Evolutionary conservation across 1,140 invertebrate genomes (phyloP), one percentile per base, ranked within the genome.

Genomic region (Drosophila equinoxialis): DNA sequence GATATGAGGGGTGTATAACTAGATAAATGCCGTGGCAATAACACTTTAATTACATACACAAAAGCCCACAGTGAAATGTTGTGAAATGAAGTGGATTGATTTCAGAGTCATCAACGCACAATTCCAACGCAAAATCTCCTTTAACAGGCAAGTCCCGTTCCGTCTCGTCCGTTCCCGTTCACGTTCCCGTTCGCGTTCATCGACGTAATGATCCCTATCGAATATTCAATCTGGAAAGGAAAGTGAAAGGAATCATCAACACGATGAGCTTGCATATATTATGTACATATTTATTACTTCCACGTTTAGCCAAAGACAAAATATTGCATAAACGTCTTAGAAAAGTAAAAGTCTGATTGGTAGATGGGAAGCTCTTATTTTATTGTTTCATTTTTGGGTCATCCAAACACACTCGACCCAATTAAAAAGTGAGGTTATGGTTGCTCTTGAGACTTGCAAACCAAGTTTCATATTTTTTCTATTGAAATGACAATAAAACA

Each of bases 201-300:
- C 10, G 35, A 20, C 10, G 8, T 68, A 74, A 72, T 86, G 70
- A 86, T 86, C 74, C 75, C 67, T 77, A 77, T 77, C 79, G 70
- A 51, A 51, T 64, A 78, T 65, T 73, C 73, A 39, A 62, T 64
- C 33, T 41, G 41, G 23, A 61, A 26, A 54, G 64, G 74, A 85
- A 86, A 85, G 81, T 85, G 81, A 85, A 85, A 85, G 81, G 81
- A 85, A 57, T 65, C 81, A 71, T 71, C 81, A 78, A 51, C 17
- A 51, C 45, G 17, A 51, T 85, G 82, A 85, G 82, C 68, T 72
- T 85, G 81, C 81, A 85, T 85, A 81, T 86, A 51, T 51, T 81
- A 77, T 79, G 78, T 64, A 72, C 80, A 77, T 76, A 68, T 42
- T 77, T 68, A 65, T 67, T 74, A 67, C 81, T 85, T 81, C 67